These are phyloP conservation scores for Caenorhabditis tropicalis DNA, from an alignment of 1,140 invertebrate genomes.

Conservation along the genomic window DNA sequence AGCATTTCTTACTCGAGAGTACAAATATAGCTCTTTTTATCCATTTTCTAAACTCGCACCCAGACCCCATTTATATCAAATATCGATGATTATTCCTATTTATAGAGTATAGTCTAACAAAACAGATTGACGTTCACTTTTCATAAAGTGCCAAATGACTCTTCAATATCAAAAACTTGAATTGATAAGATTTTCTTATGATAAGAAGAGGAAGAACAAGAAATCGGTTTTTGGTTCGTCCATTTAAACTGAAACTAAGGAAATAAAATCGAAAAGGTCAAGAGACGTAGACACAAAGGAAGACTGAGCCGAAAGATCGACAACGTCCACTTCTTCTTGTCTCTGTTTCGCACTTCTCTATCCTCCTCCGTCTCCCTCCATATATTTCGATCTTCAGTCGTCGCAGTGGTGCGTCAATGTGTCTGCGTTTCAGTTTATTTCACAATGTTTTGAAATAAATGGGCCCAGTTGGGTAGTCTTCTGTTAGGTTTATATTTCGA, in stretches of 20 bases:
- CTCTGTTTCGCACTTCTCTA: neutral
- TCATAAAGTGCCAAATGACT: no score
- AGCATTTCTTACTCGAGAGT: neutral
- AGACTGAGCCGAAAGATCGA: conserved; percentile 15
- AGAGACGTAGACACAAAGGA: neutral
- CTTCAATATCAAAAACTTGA: neutral
- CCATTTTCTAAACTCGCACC: neutral
- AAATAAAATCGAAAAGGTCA: neutral
- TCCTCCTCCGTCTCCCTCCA: neutral
- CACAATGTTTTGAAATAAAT: conserved; percentile 28
- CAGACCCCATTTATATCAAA: neutral
- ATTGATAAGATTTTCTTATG: neutral
- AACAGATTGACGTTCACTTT: no score
- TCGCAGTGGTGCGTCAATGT: neutral
- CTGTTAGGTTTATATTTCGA: conserved; percentile 36
- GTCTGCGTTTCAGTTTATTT: conserved; percentile 34
- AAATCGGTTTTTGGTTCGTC: conserved; percentile 23
- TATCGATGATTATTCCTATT: no score
- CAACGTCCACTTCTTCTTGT: neutral
- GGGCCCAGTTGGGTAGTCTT: neutral
- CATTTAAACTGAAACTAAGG: conserved; percentile 26
- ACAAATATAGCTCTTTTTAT: neutral
- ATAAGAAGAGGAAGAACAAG: conserved; percentile 32
- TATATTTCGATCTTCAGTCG: conserved; percentile 43
- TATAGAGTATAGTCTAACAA: no score